phyloP scores from a whole-genome alignment of 2,113 vertebrate genomes.

The Ptyas mucosa region DNA sequence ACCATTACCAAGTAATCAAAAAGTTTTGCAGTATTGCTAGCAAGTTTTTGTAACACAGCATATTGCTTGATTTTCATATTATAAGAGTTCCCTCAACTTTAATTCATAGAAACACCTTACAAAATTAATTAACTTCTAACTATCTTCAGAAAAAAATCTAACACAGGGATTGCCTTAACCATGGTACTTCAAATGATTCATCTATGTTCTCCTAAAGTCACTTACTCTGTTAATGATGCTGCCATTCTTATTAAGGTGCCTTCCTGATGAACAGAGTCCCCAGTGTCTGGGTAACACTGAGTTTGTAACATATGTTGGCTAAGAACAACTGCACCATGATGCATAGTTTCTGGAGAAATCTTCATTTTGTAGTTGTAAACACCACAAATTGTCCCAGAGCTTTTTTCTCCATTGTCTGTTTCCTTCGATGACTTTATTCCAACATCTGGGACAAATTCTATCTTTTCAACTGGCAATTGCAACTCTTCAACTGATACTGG shows the following conservation, averaged over 20 bases:
- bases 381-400: conserved; percentile 5
- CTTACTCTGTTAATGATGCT: conserved; percentile 40
- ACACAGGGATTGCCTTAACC: not conserved
- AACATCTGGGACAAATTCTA: not conserved
- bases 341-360: not conserved
- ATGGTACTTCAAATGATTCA: not conserved
- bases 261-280: not conserved
- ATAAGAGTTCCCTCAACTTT: not conserved
- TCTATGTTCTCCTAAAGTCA: not conserved
- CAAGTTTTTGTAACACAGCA: not conserved
- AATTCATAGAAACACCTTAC: not conserved
- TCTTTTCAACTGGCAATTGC: not conserved
- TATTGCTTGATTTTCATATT: not conserved
- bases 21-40: not conserved
- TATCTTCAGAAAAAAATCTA: not conserved
- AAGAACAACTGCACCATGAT: conserved; percentile 13
- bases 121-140: not conserved
- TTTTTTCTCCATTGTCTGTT: not conserved
- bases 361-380: conserved; percentile 4
- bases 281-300: not conserved
- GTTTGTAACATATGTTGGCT: conserved; percentile 1
- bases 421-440: not conserved
- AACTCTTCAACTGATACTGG: not conserved
- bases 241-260: conserved; percentile 15
- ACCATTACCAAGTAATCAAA: not conserved